Conservation (phyloP, 2,113 vertebrate genomes). For the Centrocercus urophasianus region DNA sequence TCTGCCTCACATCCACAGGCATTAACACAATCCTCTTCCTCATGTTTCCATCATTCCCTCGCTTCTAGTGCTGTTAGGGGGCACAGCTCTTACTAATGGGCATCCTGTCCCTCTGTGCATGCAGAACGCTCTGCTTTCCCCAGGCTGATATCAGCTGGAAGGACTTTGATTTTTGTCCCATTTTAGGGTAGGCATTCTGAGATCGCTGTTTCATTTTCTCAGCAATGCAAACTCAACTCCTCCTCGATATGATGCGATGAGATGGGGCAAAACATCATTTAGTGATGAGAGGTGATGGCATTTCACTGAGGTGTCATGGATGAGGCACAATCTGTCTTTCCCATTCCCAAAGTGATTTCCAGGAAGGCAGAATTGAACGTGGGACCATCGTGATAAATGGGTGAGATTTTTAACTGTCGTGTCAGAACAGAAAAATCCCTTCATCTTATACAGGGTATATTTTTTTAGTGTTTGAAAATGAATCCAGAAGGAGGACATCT, state of each 20-base stretch:
- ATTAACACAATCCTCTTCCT: background rate
- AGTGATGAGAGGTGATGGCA: background rate
- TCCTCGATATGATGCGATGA: background rate
- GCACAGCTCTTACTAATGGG: background rate
- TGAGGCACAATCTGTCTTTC: background rate
- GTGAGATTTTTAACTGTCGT: slow-evolving; percentile 15
- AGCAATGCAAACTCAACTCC: background rate
- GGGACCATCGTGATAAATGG: slow-evolving; percentile 1
- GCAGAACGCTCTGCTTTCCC: background rate
- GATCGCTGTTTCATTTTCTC: background rate
- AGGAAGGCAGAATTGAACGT: slow-evolving; percentile 9
- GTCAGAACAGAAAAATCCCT: background rate
- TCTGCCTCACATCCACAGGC: background rate
- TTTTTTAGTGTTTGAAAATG: background rate
- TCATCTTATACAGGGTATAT: background rate
- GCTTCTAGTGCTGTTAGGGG: background rate
- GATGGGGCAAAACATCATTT: background rate
- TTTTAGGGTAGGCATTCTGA: background rate
- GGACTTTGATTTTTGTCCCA: background rate
- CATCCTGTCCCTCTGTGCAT: background rate
- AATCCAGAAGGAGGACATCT: background rate
- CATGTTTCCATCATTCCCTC: background rate
- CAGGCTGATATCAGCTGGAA: background rate
- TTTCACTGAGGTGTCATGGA: background rate
- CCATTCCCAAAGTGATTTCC: slow-evolving; percentile 7